Percentiles rank a stretch among this genome's conserved stretches.
Conservation (phyloP, 2,797 vertebrate genomes). For the Crypturellus tataupa region DNA sequence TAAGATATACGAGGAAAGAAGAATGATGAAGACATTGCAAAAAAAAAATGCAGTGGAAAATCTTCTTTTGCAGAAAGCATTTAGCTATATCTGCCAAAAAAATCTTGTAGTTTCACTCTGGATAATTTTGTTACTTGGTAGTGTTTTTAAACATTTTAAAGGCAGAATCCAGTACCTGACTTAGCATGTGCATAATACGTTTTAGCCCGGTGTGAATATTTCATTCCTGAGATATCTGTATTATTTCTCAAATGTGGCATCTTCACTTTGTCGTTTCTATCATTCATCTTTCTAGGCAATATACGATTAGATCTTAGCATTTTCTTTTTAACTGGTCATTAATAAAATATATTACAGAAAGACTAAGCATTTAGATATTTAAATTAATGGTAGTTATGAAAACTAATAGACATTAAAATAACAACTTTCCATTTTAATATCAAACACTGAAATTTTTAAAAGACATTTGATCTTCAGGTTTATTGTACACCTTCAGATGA, state of each 20-base stretch:
- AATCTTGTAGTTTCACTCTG: neutral
- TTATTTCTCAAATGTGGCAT: neutral
- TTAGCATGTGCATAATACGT: neutral
- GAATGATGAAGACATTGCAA: neutral
- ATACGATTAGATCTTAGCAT: neutral
- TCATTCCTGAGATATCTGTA: neutral
- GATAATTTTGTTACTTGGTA: neutral
- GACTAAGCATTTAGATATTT: neutral
- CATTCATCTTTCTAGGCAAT: neutral
- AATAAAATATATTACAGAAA: neutral
- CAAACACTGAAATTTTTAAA: neutral
- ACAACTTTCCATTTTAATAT: neutral
- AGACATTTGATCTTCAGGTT: neutral
- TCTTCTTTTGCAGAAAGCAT: neutral
- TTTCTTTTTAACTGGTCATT: neutral
- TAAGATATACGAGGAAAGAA: neutral
- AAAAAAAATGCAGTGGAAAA: no score
- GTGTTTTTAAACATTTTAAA: neutral
- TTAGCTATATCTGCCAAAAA: neutral
- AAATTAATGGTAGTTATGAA: neutral
- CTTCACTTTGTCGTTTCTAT: slow-evolving; percentile 4
- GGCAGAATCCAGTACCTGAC: neutral
- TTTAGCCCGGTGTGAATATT: neutral
- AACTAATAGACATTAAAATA: neutral
- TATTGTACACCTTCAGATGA: slow-evolving; percentile 2